Evolutionary conservation across 2,888 invertebrate species (phyloP), one percentile per base, ranked within the genome.

Genomic region (Apodemia hepburni): DNA sequence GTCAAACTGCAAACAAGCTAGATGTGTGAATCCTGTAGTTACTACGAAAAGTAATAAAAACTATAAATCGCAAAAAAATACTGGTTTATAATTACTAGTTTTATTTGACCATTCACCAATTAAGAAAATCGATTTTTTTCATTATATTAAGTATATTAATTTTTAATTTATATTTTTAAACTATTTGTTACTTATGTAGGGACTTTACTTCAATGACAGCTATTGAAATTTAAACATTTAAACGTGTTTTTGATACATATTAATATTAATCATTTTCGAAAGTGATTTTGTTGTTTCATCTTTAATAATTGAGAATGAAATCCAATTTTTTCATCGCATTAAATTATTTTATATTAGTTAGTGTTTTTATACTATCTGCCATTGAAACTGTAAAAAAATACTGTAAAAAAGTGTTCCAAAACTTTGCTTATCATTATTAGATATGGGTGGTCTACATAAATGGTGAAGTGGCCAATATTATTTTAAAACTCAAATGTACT

Each of bases 51-150:
- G 22, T 51, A 22, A 18, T 51, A 22, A 51, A 9, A 51, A 51
- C 51, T 51, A 51, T 22, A 18, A 51, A 51, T 51, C 6, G 51
- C 22, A 51, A 51, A 51, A 22, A 51, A 18, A 51, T 18, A 51
- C 11, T 12, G 18, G 22, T 51, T 51, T 12, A 49, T 18, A 22
- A 2, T 22, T 22, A 22, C 9, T 49, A 49, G 11, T 49, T 49
- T 18, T 8, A 49, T 49, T 18, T 18, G 49, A 18, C n/a, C n/a
- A 22, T 22, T 51, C 51, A 11, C 22, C 22, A 18, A 51, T 11
- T 5, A 22, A 22, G 51, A 22, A 51, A 51, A 11, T 12, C 22
- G 22, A 42, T 42, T 42, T 42, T 12, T 42, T 15, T 0, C 15
- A 42, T 42, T 42, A 42, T 15, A 12, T 42, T 4, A 15, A 11